Percentiles rank a stretch among this genome's conserved stretches.
These are phyloP conservation scores for Anisognathus igniventris DNA, from an alignment of 2,797 vertebrate species.

Conservation along the genomic window DNA sequence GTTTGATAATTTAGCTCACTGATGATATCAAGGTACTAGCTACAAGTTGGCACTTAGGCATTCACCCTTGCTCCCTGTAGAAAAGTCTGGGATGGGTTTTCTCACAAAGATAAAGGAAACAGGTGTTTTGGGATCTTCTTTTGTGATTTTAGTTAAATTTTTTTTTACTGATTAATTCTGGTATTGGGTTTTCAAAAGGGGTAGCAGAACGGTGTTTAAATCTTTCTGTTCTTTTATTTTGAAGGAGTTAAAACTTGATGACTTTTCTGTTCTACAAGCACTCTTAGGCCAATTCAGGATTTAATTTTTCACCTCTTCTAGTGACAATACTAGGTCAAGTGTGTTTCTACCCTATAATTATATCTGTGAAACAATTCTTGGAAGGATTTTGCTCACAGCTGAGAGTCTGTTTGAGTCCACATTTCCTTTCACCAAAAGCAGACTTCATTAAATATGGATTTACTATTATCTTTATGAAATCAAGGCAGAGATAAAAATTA, in stretches of 20 bases:
- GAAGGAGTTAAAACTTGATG: background rate
- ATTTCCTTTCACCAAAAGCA: background rate
- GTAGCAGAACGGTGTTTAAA: background rate
- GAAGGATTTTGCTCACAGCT: background rate
- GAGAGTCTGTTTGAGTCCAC: background rate
- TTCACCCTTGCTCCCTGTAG: background rate
- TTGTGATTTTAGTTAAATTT: background rate
- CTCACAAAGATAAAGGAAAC: background rate
- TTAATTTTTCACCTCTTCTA: background rate
- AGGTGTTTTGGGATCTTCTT: background rate
- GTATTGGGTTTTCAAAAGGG: background rate
- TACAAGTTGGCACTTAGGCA: background rate
- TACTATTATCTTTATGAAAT: background rate
- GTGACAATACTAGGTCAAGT: background rate
- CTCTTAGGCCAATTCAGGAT: background rate
- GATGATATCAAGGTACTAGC: background rate
- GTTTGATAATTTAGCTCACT: background rate
- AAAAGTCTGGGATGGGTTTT: background rate
- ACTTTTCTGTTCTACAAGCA: background rate
- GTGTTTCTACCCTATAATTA: background rate
- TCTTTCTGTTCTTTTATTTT: background rate
- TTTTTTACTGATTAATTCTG: background rate
- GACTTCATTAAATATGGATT: background rate
- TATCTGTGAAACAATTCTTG: background rate
- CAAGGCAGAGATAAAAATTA: background rate